Evolutionary conservation across 2,888 invertebrate genomes (phyloP), one percentile per base, ranked within the genome.

Genomic region (Pristionchus fissidentatus): DNA sequence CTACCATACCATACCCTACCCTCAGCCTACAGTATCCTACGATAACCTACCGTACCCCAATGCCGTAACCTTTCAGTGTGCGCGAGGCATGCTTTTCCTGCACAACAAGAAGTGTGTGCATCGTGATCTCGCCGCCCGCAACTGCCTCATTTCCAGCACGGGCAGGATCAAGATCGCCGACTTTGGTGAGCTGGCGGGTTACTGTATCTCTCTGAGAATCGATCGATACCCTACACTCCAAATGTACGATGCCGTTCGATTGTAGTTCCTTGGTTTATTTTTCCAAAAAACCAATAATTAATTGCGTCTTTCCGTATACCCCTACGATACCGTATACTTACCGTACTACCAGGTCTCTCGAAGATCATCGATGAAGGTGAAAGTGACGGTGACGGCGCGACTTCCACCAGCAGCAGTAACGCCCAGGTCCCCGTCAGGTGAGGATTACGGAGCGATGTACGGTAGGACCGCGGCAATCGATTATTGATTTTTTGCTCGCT

Each of bases 31-130:
- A n/a, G n/a, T n/a, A n/a, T n/a, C n/a, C n/a, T n/a, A n/a, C n/a
- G 13, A 8, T 70, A 26, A 1, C 41, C 66, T 70, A 5, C 4
- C 41, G 0, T 60, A 60, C 60, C 29, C 32, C 32, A 60, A 32
- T 60, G 32, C 1, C n/a, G 1, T 29, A 29, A 57, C 57, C 57
- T 26, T 57, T 29, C 84, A 88, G 84, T 87, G 96, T 84, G 95
- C 96, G 0, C 94, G 94, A 8, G 96, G 96, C 0, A 96, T 96
- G 96, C 94, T 95, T 85, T 96, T 96, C 92, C 94, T 96, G 32
- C 95, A 96, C 0, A 94, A 95, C 0, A 95, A 96, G 89, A 94
- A 96, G 89, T 96, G 96, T 93, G 96, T 96, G 0, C 96, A 96
- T 93, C 94, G 96, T 66, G 96, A 96, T 93, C 94, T 96, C 84